Base-by-base conservation (phyloP, 2,888 invertebrate genomes). In the Drosophila fulvimacula region DNA sequence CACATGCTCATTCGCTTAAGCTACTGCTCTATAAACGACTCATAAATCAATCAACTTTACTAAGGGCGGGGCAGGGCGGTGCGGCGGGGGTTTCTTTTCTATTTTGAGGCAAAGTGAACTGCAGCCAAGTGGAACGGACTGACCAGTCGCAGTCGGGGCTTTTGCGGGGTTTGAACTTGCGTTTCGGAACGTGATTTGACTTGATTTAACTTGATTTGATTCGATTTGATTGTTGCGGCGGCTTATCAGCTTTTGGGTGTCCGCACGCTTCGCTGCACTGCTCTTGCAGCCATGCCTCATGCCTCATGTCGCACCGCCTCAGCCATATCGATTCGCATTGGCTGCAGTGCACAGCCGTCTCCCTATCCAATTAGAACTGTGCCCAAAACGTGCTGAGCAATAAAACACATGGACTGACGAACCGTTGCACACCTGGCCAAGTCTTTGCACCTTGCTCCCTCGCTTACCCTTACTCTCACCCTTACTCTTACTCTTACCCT, bases 181-280 rank as follows among this genome's bases (percentile, higher is more conserved):
- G 51, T 55, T 57, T 52, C 61, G 66, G 49, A 65, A 76, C 77
- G 78, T 78, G 76, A 78, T 78, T 78, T 62, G 72, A 62, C 62
- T 76, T 71, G 74, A 72, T 48, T 48, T 34, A 13, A 73, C 63
- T 76, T 76, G 72, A 76, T 81, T 87, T 83, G 82, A 83, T 83
- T 78, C 64, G 73, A 73, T 78, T 87, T 79, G 77, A 86, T 82
- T 82, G 85, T 82, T 82, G 82, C 68, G 85, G 87, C 82, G 62
- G 80, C 87, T 87, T 82, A 87, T 87, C 82, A 87, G 82, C 82
- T 82, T 81, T 82, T 76, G 55, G 64, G 38, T 65, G 65, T 52
- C 69, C 60, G 59, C 67, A 55, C 66, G 70, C 70, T 53, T 74
- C 64, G 77, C 49, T 80, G 72, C 73, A 82, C 71, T 42, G 44